Base-by-base conservation (phyloP, 2,113 vertebrate species). In the Chlamydotis undulata region DNA sequence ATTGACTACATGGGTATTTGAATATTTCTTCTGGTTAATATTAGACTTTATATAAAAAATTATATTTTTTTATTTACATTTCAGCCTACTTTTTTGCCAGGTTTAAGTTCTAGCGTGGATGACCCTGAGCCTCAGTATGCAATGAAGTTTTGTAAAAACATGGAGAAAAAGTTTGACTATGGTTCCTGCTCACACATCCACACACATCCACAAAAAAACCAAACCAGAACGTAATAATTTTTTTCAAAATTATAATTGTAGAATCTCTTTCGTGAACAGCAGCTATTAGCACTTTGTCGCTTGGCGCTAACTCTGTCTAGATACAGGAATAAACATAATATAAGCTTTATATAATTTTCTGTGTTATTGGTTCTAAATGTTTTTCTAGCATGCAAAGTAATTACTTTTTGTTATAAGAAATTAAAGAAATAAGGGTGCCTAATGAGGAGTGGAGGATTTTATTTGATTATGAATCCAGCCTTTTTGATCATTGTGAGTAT, bases 1-100 rank as follows among this genome's bases (percentile, higher is more conserved):
- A 77, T 91, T 96, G 94, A 96, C 96, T 96, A 52, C 50, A 81
- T 0, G 2, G 78, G n/a, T 92, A 81, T 68, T 90, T 92, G 56
- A 96, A 57, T 41, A 57, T 94, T 82, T 71, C 77, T 97, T 84
- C 73, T 79, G 13, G 45, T 82, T 96, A 90, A 87, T 91, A 91
- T 85, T 80, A 87, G 18, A 64, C 83, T 94, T 73, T 78, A 31
- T 60, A 70, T 76, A 61, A 96, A 96, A 96, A 87, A 50, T 3
- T 2, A 9, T 74, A 39, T 76, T 23, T 75, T 93, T 75, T 90
- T 89, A 17, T 89, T 77, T 92, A 83, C 59, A 76, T 81, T 89
- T 56, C 19, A 31, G 5, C 33, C 84, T 50, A 47, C 29, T 47
- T 91, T 76, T 80, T 52, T 93, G 35, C 53, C 57, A 85, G 23